Percentiles rank a stretch among this genome's conserved stretches.
These are phyloP conservation scores for Aurelia sp. DNA, from an alignment of 30 jellyfish, hydroid and myxozoan genomes.

Conservation along the genomic window DNA sequence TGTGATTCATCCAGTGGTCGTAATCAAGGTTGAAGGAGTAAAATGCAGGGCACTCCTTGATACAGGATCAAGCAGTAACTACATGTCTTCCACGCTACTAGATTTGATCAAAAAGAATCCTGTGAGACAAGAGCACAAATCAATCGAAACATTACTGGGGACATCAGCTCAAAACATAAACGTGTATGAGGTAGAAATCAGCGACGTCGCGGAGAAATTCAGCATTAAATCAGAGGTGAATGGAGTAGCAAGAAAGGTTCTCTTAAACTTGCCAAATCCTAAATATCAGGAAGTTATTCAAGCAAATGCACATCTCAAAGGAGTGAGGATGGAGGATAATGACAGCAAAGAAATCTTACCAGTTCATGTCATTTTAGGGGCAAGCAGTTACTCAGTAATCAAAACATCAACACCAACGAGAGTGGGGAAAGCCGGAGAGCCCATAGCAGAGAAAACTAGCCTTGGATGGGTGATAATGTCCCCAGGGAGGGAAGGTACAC, in stretches of 20 bases:
- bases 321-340: conserved; percentile 55
- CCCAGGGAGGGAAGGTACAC: conserved; percentile 44
- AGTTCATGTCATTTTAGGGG: conserved; percentile 56
- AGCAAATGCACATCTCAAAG: conserved; percentile 63
- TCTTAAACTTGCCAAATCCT: conserved; percentile 67
- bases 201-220: conserved; percentile 6
- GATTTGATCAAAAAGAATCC: conserved; percentile 43
- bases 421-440: conserved; percentile 70
- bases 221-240: conserved; percentile 36
- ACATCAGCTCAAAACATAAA: conserved; percentile 27
- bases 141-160: conserved; percentile 68
- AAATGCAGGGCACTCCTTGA: too few relatives aligned
- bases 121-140: conserved; percentile 58
- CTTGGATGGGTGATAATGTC: conserved; percentile 92
- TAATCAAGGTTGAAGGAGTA: too few relatives aligned
- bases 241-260: conserved; percentile 53
- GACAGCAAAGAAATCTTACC: conserved; percentile 51
- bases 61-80: too few relatives aligned
- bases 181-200: conserved; percentile 49
- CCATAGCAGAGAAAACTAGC: conserved; percentile 79
- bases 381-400: conserved; percentile 58
- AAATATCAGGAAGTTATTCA: conserved; percentile 24
- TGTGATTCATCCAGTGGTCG: conserved; percentile 29
- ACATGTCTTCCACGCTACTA: conserved; percentile 50
- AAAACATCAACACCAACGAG: conserved; percentile 68